Evolutionary conservation across 1,140 invertebrate genomes (phyloP).

Genomic region (Zaprionus kolodkinae): DNA sequence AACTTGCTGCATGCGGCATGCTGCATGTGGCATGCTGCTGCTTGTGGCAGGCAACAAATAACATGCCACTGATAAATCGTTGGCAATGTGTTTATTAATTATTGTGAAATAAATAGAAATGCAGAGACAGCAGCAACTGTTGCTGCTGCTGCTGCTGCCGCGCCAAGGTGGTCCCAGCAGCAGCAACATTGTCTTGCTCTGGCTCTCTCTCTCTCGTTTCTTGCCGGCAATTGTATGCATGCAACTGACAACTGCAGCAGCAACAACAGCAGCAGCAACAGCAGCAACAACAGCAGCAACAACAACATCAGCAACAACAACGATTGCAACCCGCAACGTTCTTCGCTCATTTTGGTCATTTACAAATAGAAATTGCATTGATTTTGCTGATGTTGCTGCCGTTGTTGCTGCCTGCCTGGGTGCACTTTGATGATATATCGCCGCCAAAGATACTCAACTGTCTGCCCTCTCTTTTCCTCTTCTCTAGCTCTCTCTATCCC

Average conservation of each 20-base stretch:
- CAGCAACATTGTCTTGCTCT: constrained; percentile 16
- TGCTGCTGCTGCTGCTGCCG: constrained; percentile 41
- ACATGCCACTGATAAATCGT: constrained; percentile 73
- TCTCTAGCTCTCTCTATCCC: not conserved
- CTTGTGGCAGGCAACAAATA: constrained; percentile 40
- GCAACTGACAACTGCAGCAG: constrained; percentile 26
- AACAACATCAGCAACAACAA: not conserved
- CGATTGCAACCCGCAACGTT: constrained; percentile 18
- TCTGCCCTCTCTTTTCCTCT: no score
- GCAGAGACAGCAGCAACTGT: constrained; percentile 20
- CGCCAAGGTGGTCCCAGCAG: constrained; percentile 68
- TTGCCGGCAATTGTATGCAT: constrained; percentile 35
- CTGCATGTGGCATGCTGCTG: constrained; percentile 19
- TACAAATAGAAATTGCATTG: constrained; percentile 83
- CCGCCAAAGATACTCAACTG: constrained; percentile 57
- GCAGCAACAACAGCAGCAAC: not conserved
- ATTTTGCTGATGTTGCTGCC: constrained; percentile 51
- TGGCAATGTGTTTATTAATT: constrained; percentile 81
- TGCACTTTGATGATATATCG: constrained; percentile 79
- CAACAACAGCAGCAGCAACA: not conserved
- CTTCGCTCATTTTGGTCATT: constrained; percentile 73
- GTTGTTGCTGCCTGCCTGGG: constrained; percentile 7
- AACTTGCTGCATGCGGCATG: constrained; percentile 39
- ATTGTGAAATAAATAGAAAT: constrained; percentile 73
- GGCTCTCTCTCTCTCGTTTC: not conserved